Percentiles rank a stretch among this genome's conserved stretches.
These are phyloP conservation scores for Thera britannica DNA, from an alignment of 2,888 invertebrate species.

Conservation along the genomic window DNA sequence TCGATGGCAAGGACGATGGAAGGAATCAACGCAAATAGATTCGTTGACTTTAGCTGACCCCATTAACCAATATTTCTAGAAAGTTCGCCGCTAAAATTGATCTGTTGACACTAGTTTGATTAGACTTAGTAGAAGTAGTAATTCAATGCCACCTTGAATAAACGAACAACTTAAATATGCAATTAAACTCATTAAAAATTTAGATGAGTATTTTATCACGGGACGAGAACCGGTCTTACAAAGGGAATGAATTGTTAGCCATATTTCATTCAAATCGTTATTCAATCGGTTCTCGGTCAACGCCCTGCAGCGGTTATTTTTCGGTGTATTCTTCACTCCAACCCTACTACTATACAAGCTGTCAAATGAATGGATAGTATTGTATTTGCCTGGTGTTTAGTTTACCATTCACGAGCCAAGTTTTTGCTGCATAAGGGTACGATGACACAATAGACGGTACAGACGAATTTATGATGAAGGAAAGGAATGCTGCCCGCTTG, in stretches of 20 bases:
- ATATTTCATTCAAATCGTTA: conserved; percentile 47
- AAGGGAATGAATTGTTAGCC: conserved; percentile 33
- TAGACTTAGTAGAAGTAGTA: too few species aligned
- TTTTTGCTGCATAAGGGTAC: conserved; percentile 39
- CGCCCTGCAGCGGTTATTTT: conserved; percentile 39
- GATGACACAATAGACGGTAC: conserved; percentile 24
- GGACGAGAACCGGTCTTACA: background rate
- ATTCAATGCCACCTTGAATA: background rate
- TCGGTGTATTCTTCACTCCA: conserved; percentile 21
- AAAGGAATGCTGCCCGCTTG: conserved; percentile 17
- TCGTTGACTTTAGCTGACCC: conserved; percentile 40
- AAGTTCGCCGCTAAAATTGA: conserved; percentile 52
- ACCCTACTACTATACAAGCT: conserved; percentile 17
- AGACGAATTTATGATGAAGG: background rate
- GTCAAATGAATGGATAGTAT: conserved; percentile 38
- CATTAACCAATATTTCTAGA: conserved; percentile 51
- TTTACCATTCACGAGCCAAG: conserved; percentile 45
- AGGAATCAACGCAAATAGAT: conserved; percentile 35
- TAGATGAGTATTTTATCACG: background rate
- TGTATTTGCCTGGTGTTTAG: conserved; percentile 27
- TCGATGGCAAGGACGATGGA: conserved; percentile 38
- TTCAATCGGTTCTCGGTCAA: conserved; percentile 40
- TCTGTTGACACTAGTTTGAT: background rate
- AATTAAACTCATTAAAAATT: background rate
- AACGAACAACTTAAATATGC: background rate